phyloP scores from a whole-genome alignment of 2,888 invertebrate genomes.

The Leptopilina drosophilae region DNA sequence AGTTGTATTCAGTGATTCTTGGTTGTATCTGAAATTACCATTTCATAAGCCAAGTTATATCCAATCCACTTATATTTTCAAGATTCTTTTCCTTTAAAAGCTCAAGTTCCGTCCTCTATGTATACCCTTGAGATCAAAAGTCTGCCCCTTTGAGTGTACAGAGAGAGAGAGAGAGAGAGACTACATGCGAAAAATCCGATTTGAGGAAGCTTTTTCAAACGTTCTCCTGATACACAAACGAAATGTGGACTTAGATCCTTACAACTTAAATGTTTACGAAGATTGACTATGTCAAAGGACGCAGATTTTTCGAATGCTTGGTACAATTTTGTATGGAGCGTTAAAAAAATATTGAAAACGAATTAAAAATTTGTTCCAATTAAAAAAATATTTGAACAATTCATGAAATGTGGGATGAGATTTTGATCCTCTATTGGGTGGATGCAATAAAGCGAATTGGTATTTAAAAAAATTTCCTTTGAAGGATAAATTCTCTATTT shows the following conservation, averaged over 20 bases:
- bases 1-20: background rate
- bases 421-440: too few relatives aligned
- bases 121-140: conserved; percentile 31
- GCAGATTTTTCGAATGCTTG: background rate
- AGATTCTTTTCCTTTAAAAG: conserved; percentile 29
- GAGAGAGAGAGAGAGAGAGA: too few relatives aligned
- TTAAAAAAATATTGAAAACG: too few relatives aligned
- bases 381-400: too few relatives aligned
- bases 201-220: conserved; percentile 30
- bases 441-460: background rate
- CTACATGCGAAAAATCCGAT: conserved; percentile 29
- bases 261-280: conserved; percentile 22
- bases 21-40: conserved; percentile 30
- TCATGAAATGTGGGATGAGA: background rate
- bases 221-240: conserved; percentile 10
- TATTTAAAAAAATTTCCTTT: background rate
- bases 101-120: conserved; percentile 26
- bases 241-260: background rate
- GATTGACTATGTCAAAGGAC: conserved; percentile 2
- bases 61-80: conserved; percentile 27
- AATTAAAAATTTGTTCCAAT: too few relatives aligned
- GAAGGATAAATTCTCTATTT: background rate
- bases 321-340: background rate
- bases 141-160: background rate
- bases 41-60: conserved; percentile 37